Percentiles rank a stretch among this genome's conserved stretches.
phyloP scores from a whole-genome alignment of 2,888 invertebrate species.

The Dicranocentrus wangi region DNA sequence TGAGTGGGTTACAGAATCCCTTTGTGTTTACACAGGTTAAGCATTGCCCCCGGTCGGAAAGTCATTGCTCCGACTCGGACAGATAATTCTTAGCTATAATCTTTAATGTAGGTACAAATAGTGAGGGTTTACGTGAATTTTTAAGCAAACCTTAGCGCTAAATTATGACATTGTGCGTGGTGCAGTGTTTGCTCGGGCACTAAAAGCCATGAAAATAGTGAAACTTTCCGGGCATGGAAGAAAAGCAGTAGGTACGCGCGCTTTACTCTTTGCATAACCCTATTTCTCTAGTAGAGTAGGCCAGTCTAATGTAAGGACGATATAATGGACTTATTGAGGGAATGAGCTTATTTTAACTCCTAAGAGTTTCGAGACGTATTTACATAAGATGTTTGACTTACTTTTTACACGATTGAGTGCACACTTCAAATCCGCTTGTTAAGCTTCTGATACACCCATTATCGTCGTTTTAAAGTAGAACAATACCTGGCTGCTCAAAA shows the following conservation, averaged over 20 bases:
- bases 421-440: not conserved
- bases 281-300: constrained; percentile 54
- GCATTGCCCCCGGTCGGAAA: too few species aligned
- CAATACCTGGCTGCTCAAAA: not conserved
- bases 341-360: constrained; percentile 3
- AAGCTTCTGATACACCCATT: not conserved
- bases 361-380: constrained; percentile 30
- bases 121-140: too few species aligned
- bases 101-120: too few species aligned
- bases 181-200: too few species aligned
- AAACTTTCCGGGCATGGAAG: too few species aligned
- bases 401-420: constrained; percentile 5
- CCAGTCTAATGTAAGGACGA: constrained; percentile 29
- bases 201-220: too few species aligned
- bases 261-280: constrained; percentile 21
- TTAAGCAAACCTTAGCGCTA: too few species aligned
- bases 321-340: constrained; percentile 7
- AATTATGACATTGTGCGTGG: too few species aligned
- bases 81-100: too few species aligned
- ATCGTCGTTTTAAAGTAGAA: not conserved
- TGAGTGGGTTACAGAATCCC: not conserved
- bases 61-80: too few species aligned
- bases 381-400: constrained; percentile 36
- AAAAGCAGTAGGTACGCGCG: not conserved
- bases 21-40: too few species aligned